Percentiles rank a stretch among this genome's conserved stretches.
These are phyloP conservation scores for Pyrgilauda ruficollis DNA, from an alignment of 2,113 vertebrate species.

Conservation along the genomic window DNA sequence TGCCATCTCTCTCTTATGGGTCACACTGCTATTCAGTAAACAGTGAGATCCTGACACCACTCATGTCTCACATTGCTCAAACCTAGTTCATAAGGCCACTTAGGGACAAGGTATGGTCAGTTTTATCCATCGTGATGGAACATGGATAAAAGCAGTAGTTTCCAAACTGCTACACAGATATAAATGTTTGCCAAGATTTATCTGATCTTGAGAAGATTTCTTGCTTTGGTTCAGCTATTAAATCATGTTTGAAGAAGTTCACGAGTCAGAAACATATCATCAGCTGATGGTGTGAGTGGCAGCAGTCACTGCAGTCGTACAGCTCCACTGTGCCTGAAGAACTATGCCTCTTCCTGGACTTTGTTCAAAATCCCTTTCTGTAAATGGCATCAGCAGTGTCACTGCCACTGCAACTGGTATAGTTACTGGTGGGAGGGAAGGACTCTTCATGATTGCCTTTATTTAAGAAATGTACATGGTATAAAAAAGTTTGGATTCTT, in stretches of 20 bases:
- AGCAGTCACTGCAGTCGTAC: not conserved
- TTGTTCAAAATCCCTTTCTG: not conserved
- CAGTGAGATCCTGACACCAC: rapidly evolving
- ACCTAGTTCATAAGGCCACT: not conserved
- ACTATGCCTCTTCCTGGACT: not conserved
- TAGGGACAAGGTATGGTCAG: not conserved
- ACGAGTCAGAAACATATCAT: not conserved
- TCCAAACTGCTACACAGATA: not conserved
- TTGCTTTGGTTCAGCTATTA: not conserved
- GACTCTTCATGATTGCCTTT: not conserved
- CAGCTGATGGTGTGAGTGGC: not conserved
- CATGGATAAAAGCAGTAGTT: not conserved
- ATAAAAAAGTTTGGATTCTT: not conserved
- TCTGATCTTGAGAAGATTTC: not conserved
- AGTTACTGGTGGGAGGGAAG: not conserved
- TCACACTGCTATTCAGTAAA: not conserved
- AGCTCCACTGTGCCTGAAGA: not conserved
- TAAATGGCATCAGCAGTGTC: not conserved
- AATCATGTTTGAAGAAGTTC: not conserved
- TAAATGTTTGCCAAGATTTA: not conserved
- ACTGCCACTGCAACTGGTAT: not conserved
- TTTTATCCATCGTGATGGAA: not conserved
- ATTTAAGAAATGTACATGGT: not conserved
- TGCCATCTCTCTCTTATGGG: not conserved
- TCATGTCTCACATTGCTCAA: not conserved